Evolutionary conservation across 1,140 invertebrate species (phyloP).

Genomic region (Drosophila sturtevanti): DNA sequence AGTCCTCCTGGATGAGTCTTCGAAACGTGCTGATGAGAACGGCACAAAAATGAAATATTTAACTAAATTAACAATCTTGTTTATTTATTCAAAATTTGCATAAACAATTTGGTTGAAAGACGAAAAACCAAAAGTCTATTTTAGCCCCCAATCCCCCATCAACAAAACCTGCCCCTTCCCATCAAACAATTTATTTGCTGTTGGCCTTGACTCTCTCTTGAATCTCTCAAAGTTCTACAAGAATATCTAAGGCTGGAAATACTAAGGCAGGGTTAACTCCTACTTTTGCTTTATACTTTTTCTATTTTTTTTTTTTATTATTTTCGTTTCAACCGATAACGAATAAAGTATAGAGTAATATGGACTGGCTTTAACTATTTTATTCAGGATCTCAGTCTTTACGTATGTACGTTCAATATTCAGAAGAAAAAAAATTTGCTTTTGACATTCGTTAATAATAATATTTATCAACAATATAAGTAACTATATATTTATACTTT

Average conservation of each 20-base stretch:
- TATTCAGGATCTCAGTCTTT: not conserved
- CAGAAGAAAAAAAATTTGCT: too few species aligned
- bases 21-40: constrained; percentile 74
- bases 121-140: constrained; percentile 81
- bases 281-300: not conserved
- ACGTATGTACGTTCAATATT: not conserved
- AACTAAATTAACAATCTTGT: constrained; percentile 82
- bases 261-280: not conserved
- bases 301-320: not conserved
- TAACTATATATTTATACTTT: too few species aligned
- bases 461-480: too few species aligned
- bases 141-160: constrained; percentile 1
- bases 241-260: not conserved
- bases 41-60: constrained; percentile 81
- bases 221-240: not conserved
- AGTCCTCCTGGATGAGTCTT: constrained; percentile 34
- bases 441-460: too few species aligned
- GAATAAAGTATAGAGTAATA: not conserved
- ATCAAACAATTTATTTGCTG: constrained; percentile 5
- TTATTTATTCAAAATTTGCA: constrained; percentile 82
- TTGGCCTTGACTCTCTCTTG: constrained; percentile 41
- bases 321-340: not conserved
- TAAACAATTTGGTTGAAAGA: constrained; percentile 80
- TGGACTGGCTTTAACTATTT: too few species aligned
- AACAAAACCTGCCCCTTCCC: not conserved